Evolutionary conservation across 2,113 vertebrate genomes (phyloP).

Genomic region (Hippocampus guttulatus): DNA sequence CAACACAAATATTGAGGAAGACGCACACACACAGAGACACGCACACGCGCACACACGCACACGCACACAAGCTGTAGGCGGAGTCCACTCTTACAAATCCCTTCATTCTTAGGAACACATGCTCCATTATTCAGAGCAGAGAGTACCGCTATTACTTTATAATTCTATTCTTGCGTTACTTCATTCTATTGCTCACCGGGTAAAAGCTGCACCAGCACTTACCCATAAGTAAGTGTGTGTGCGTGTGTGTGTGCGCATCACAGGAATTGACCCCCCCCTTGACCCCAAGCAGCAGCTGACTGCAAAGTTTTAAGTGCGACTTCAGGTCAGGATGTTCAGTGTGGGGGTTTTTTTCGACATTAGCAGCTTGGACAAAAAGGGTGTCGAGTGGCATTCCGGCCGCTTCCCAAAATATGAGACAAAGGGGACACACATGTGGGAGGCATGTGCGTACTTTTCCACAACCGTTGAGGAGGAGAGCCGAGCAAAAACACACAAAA

Average conservation of each 20-base stretch:
- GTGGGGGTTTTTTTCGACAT: slow-evolving; percentile 1
- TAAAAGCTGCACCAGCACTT: slow-evolving; percentile 20
- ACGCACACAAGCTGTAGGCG: slow-evolving; percentile 16
- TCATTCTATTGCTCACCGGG: slow-evolving; percentile 36
- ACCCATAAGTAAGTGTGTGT: too few species aligned
- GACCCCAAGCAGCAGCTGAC: slow-evolving; percentile 24
- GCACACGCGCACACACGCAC: background rate
- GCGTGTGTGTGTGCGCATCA: too few species aligned
- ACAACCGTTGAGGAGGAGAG: too few species aligned
- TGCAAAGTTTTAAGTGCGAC: slow-evolving; percentile 4
- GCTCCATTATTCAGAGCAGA: slow-evolving; percentile 33
- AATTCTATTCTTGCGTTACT: background rate
- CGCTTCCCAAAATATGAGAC: background rate
- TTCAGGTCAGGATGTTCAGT: slow-evolving; percentile 9
- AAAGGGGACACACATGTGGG: background rate
- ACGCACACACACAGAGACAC: too few species aligned
- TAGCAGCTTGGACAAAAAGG: background rate
- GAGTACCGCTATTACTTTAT: slow-evolving; percentile 4
- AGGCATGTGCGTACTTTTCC: background rate
- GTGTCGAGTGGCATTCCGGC: background rate
- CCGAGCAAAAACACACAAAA: slow-evolving; percentile 4
- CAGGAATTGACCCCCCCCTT: background rate
- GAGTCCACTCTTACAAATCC: slow-evolving; percentile 47
- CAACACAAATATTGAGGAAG: background rate
- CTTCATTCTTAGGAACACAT: slow-evolving; percentile 33